These are phyloP conservation scores for Bungarus multicinctus DNA, from an alignment of 2,113 vertebrate genomes.

Conservation along the genomic window DNA sequence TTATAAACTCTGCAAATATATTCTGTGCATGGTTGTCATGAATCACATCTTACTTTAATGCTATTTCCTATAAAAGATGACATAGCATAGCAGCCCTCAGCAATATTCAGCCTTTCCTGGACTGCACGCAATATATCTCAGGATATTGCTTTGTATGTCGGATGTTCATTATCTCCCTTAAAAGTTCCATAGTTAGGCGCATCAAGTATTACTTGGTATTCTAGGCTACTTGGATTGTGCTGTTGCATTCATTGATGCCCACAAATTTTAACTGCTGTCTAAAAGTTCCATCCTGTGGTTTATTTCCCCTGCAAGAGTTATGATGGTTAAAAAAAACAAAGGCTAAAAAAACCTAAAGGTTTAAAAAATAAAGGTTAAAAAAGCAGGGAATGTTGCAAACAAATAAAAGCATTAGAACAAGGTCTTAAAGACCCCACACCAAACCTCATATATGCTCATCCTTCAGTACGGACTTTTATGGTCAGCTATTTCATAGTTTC, in stretches of 20 bases:
- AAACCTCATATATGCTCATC: not conserved
- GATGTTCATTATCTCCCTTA: not conserved
- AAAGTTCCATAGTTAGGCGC: not conserved
- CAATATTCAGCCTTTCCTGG: not conserved
- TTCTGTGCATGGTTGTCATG: not conserved
- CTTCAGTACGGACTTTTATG: not conserved
- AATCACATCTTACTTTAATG: not conserved
- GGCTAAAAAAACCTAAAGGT: not conserved
- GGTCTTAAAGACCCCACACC: not conserved
- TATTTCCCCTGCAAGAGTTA: not conserved
- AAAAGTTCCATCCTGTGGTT: constrained; percentile 59
- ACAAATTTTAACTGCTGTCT: constrained; percentile 18
- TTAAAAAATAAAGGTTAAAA: constrained; percentile 14
- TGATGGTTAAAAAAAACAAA: constrained; percentile 2
- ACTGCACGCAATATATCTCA: not conserved
- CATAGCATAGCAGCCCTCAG: not conserved
- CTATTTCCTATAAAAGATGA: not conserved
- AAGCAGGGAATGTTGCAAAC: not conserved
- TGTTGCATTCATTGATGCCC: not conserved
- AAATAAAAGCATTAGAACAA: not conserved
- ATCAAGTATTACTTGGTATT: not conserved
- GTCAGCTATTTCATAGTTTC: not conserved
- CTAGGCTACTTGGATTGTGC: not conserved
- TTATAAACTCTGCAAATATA: not conserved
- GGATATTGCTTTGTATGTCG: not conserved